Evolutionary conservation across 1,140 invertebrate species (phyloP).

Genomic region (Oscheius sp.): DNA sequence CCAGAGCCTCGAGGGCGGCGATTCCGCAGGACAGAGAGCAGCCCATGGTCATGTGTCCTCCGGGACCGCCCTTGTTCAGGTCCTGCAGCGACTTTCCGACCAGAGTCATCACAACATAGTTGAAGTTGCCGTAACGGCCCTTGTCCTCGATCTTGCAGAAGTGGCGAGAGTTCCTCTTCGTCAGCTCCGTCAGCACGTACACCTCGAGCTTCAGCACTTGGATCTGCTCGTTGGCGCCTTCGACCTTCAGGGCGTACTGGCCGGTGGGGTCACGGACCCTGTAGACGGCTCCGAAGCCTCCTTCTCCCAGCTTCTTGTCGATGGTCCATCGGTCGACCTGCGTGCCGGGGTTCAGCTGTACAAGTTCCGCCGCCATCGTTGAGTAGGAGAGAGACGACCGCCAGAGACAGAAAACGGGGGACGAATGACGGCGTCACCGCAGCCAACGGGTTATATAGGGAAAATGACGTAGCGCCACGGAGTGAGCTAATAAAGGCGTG

Average conservation of each 20-base stretch:
- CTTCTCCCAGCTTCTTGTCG: constrained; percentile 40
- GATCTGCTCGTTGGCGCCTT: constrained; percentile 50
- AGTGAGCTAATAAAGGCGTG: too few relatives aligned
- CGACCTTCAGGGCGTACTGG: constrained; percentile 48
- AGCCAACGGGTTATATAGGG: too few relatives aligned
- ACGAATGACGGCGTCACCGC: too few relatives aligned
- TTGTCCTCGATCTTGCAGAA: constrained; percentile 42
- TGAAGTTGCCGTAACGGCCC: constrained; percentile 29
- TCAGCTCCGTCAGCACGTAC: constrained; percentile 45
- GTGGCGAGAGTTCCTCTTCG: constrained; percentile 45
- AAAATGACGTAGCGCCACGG: too few relatives aligned
- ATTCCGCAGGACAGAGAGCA: not conserved
- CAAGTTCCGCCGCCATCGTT: too few relatives aligned
- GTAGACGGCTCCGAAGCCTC: constrained; percentile 40
- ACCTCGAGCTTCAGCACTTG: constrained; percentile 54
- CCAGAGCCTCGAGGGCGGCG: constrained; percentile 45
- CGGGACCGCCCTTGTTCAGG: not conserved
- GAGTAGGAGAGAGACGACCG: too few relatives aligned
- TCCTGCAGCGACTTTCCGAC: constrained; percentile 55
- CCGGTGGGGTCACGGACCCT: constrained; percentile 49
- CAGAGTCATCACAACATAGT: constrained; percentile 56
- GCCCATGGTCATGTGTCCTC: constrained; percentile 1
- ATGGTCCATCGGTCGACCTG: constrained; percentile 38
- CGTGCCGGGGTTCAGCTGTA: constrained; percentile 41
- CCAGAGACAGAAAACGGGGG: too few relatives aligned